A percentile compares a stretch with the other conserved stretches of the same genome.
Evolutionary conservation across 1,140 invertebrate species (phyloP).

Genomic region (Diachasmimorpha longicaudata): DNA sequence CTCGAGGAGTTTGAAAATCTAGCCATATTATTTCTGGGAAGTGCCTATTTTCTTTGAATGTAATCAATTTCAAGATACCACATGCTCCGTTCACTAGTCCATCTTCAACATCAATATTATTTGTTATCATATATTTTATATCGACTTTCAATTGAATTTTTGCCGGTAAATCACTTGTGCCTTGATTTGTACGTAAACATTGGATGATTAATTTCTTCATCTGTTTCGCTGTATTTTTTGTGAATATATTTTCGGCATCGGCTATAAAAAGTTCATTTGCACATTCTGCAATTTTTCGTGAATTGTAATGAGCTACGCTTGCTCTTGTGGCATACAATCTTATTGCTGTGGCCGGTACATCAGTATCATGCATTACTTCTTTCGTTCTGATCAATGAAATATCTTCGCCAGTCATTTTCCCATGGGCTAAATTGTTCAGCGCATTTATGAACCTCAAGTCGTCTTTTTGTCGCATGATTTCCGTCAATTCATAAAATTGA

Average conservation of each 20-base stretch:
- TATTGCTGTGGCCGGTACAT: neutral
- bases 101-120: neutral
- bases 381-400: neutral
- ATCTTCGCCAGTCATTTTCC: neutral
- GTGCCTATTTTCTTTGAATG: neutral
- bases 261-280: neutral
- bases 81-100: neutral
- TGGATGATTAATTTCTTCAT: too few relatives aligned
- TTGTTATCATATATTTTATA: neutral
- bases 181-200: neutral
- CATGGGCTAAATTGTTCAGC: neutral
- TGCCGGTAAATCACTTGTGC: neutral
- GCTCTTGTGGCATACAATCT: neutral
- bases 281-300: neutral
- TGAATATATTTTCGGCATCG: neutral
- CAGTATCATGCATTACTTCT: neutral
- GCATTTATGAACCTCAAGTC: neutral
- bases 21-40: neutral
- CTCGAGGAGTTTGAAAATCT: neutral
- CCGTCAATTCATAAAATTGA: neutral
- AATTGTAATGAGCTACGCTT: neutral
- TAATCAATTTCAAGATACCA: neutral
- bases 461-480: neutral
- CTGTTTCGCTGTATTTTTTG: slow-evolving; percentile 11
- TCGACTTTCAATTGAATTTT: neutral